Evolutionary conservation across 2,888 invertebrate species (phyloP).

Genomic region (Xylocampa areola): DNA sequence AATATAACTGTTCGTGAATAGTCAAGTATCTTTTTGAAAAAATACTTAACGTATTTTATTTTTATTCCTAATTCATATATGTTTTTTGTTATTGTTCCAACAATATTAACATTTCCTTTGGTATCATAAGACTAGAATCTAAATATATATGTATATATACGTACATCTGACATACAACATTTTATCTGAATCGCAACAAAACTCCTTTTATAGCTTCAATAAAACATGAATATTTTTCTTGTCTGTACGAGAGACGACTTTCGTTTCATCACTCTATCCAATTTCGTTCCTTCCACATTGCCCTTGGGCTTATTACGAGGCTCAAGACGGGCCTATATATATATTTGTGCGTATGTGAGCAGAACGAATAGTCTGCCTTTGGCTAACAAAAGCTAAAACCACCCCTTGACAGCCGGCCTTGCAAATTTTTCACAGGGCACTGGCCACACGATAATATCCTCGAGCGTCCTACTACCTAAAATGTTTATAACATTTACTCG

Average conservation of each 20-base stretch:
- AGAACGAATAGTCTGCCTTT: slow-evolving; percentile 62
- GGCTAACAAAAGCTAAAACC: slow-evolving; percentile 60
- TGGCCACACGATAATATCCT: slow-evolving; percentile 49
- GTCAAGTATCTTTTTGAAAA: too few species aligned
- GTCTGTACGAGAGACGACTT: slow-evolving; percentile 56
- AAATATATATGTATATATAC: slow-evolving; percentile 25
- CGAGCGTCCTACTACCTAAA: slow-evolving; percentile 7
- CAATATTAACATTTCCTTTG: slow-evolving; percentile 22
- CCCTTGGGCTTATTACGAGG: slow-evolving; percentile 73
- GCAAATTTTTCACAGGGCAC: slow-evolving; percentile 59
- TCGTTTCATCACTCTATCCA: slow-evolving; percentile 73
- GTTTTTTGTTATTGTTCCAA: not conserved
- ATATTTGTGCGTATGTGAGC: slow-evolving; percentile 65
- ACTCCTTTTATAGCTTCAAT: slow-evolving; percentile 64
- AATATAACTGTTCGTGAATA: not conserved
- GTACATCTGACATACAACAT: slow-evolving; percentile 41
- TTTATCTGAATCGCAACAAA: slow-evolving; percentile 58
- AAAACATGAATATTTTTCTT: slow-evolving; percentile 71
- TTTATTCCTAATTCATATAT: not conserved
- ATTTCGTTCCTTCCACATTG: slow-evolving; percentile 68
- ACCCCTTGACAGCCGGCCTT: slow-evolving; percentile 52
- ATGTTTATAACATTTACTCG: slow-evolving; percentile 11
- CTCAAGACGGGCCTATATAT: slow-evolving; percentile 60
- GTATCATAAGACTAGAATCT: slow-evolving; percentile 46
- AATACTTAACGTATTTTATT: too few species aligned